phyloP scores from a whole-genome alignment of 2,113 vertebrate species.

The Uria lomvia region DNA sequence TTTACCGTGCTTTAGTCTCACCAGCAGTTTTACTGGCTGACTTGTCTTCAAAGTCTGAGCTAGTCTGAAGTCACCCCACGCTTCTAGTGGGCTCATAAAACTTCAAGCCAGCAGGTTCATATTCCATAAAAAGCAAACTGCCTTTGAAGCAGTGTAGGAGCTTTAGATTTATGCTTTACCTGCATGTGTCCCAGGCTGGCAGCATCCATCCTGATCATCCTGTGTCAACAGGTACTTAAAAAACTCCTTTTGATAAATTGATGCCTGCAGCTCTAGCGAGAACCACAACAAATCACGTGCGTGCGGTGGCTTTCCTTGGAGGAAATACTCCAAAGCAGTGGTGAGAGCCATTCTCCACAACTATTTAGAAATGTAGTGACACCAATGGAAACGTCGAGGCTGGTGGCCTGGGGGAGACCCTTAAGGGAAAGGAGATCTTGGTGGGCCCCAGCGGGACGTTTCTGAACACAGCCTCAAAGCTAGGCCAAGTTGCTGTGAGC shows the following conservation, averaged over 20 bases:
- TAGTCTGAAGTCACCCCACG: neutral
- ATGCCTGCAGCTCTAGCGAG: neutral
- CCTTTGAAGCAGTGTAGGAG: neutral
- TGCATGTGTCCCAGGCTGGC: neutral
- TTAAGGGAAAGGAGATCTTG: neutral
- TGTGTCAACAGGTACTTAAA: neutral
- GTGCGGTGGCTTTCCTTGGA: neutral
- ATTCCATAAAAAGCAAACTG: neutral
- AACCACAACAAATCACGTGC: neutral
- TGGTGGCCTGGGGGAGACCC: neutral
- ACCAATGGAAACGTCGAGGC: neutral
- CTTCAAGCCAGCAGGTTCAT: neutral
- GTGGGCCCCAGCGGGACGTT: neutral
- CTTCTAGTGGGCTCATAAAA: neutral
- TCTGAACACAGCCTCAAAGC: neutral
- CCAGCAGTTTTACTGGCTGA: neutral
- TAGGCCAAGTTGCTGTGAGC: neutral
- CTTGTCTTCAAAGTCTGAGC: neutral
- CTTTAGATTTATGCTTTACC: neutral
- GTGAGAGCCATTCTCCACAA: rapidly evolving
- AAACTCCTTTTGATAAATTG: neutral
- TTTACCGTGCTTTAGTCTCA: neutral
- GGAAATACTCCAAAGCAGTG: neutral
- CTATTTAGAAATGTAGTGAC: rapidly evolving
- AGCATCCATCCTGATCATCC: neutral